Evolutionary conservation across 2,888 invertebrate genomes (phyloP), one percentile per base, ranked within the genome.

Genomic region (Carterocephalus palaemon): DNA sequence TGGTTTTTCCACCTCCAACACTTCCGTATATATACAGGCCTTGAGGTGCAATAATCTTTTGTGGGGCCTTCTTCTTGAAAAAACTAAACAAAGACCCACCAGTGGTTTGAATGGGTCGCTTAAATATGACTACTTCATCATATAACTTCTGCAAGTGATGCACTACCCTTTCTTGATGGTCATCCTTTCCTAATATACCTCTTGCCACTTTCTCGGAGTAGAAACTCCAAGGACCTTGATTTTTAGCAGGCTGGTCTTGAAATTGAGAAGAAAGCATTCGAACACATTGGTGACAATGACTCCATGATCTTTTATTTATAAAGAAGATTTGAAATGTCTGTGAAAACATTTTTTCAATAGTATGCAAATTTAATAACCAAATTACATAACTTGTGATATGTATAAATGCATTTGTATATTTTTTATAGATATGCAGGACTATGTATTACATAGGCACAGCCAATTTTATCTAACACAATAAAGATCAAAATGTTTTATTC

Each of bases 1-100:
- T 99, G 3, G 99, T 99, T 89, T 99, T 99, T 29, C 99, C 99
- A 59, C 96, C 95, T 31, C 97, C 96, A 51, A 96, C 96, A 66
- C 96, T 93, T 43, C 97, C 97, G 80, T 93, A 92, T 47, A 97
- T 91, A 67, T 98, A 97, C 6, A 97, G 79, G 3, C 97, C 97
- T 75, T 91, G 91, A 1, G 94, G 94, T 23, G 88, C 87, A 50
- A 86, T 75, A 16, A 84, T 77, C 52, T 85, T 88, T 36, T 65
- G 65, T 1, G 88, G 77, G 53, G 75, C 64, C 47, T 61, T 62
- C 59, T 62, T 80, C 52, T 49, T 76, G 57, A 85, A 85, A 47
- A 82, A 75, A 41, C 61, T 79, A 50, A 84, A 79, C 10, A 85
- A 49, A 23, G 75, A 66, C 36, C 50, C 48, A 31, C 61, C 52